phyloP scores from a whole-genome alignment of 2,797 vertebrate species.

The Denticeps clupeoides region DNA sequence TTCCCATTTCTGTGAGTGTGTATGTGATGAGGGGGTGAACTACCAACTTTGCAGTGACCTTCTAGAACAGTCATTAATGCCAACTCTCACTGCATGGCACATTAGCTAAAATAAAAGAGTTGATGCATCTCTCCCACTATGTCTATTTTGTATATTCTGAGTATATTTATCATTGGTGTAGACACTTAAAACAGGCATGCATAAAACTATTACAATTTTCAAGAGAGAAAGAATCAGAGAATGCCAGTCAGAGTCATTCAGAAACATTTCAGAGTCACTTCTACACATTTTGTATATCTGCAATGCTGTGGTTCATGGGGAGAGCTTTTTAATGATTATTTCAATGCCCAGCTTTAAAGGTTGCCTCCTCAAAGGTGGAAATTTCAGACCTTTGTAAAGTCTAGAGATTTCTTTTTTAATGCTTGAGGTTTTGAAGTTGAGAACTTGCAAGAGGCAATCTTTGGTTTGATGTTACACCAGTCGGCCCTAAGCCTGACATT shows the following conservation, averaged over 20 bases:
- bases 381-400: conserved; percentile 18
- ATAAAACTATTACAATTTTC: no score
- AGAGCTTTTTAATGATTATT: conserved; percentile 13
- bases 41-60: no score
- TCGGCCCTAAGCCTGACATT: conserved; percentile 24
- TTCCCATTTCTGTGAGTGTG: no score
- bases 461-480: conserved; percentile 25
- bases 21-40: no score
- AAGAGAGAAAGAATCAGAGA: no score
- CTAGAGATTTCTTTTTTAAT: conserved; percentile 8
- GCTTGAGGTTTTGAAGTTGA: conserved; percentile 10
- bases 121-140: no score
- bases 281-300: conserved; percentile 7
- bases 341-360: conserved; percentile 12
- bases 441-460: conserved; percentile 9
- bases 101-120: no score
- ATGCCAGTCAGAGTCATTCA: not conserved
- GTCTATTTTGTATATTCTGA: no score
- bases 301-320: conserved; percentile 1
- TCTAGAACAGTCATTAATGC: no score
- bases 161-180: no score
- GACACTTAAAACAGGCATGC: no score
- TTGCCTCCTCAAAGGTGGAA: conserved; percentile 15
- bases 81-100: no score
- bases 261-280: not conserved